Evolutionary conservation across 2,888 invertebrate species (phyloP).

Genomic region (Quadroppia sp.): DNA sequence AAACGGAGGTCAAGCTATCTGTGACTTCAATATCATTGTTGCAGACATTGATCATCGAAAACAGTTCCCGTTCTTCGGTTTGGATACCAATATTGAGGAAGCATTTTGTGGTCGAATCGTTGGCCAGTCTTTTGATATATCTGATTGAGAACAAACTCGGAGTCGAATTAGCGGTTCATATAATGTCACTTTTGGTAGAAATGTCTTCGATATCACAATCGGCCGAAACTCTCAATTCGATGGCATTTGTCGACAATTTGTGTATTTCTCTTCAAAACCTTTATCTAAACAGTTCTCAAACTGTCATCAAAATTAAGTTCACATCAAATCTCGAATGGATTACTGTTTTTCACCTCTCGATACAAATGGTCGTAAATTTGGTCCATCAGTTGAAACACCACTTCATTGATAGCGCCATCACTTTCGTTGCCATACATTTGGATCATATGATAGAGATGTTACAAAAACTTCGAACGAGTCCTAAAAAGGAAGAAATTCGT

Average conservation of each 20-base stretch:
- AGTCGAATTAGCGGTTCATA: slow-evolving; percentile 14
- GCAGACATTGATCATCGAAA: neutral
- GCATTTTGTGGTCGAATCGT: slow-evolving; percentile 22
- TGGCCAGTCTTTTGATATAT: slow-evolving; percentile 21
- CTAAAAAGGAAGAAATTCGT: neutral
- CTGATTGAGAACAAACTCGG: neutral
- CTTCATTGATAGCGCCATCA: slow-evolving; percentile 53
- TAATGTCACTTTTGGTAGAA: neutral
- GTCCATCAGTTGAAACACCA: slow-evolving; percentile 51
- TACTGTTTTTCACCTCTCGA: slow-evolving; percentile 50
- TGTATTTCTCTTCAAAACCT: slow-evolving; percentile 25
- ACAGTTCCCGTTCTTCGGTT: neutral
- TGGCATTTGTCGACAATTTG: slow-evolving; percentile 27
- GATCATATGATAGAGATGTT: slow-evolving; percentile 52
- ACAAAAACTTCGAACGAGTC: neutral
- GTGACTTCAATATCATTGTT: slow-evolving; percentile 16
- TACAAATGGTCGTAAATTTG: slow-evolving; percentile 51
- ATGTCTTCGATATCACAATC: slow-evolving; percentile 3
- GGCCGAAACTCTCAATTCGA: neutral
- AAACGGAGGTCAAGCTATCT: slow-evolving; percentile 14
- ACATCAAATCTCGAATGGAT: slow-evolving; percentile 21
- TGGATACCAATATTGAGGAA: neutral
- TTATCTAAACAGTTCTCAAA: neutral
- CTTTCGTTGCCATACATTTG: slow-evolving; percentile 54
- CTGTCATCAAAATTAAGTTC: neutral